These are phyloP conservation scores for Cyclargus thomasi DNA, from an alignment of 1,140 invertebrate genomes.

Conservation along the genomic window DNA sequence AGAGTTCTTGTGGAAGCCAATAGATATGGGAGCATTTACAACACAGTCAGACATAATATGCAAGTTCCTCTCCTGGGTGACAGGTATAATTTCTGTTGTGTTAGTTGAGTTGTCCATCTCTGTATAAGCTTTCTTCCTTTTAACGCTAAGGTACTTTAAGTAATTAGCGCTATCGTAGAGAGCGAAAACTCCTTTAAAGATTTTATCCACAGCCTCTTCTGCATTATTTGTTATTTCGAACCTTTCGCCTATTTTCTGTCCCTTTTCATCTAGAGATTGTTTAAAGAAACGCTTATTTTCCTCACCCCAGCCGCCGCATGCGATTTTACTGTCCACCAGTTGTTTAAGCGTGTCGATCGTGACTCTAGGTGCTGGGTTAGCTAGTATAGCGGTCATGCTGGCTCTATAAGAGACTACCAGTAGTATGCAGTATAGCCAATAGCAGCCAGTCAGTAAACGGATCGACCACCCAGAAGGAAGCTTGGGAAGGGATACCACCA, in stretches of 20 bases:
- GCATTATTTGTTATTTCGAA: constrained; percentile 79
- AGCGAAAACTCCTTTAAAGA: constrained; percentile 82
- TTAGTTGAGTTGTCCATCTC: constrained; percentile 39
- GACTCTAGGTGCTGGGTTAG: constrained; percentile 83
- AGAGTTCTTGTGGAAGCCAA: constrained; percentile 88
- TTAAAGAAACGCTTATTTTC: constrained; percentile 82
- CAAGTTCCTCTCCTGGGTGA: constrained; percentile 74
- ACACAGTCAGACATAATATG: constrained; percentile 89
- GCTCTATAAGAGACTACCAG: constrained; percentile 86
- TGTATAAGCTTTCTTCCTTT: constrained; percentile 60
- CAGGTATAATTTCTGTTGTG: constrained; percentile 26
- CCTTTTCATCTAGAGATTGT: constrained; percentile 79
- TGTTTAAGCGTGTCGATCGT: constrained; percentile 85
- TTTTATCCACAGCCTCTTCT: constrained; percentile 76
- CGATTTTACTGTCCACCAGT: constrained; percentile 78
- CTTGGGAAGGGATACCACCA: constrained; percentile 84
- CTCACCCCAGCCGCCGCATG: constrained; percentile 81
- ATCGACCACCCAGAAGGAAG: constrained; percentile 86
- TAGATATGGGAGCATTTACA: constrained; percentile 85
- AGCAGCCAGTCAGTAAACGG: constrained; percentile 86
- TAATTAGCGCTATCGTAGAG: constrained; percentile 89
- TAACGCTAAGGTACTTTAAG: constrained; percentile 79
- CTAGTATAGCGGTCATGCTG: constrained; percentile 87
- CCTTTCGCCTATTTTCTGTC: constrained; percentile 79
- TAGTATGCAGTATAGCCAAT: constrained; percentile 88